These are phyloP conservation scores for Microtus obscurus DNA, from an alignment of 2,797 vertebrate genomes.

Conservation along the genomic window DNA sequence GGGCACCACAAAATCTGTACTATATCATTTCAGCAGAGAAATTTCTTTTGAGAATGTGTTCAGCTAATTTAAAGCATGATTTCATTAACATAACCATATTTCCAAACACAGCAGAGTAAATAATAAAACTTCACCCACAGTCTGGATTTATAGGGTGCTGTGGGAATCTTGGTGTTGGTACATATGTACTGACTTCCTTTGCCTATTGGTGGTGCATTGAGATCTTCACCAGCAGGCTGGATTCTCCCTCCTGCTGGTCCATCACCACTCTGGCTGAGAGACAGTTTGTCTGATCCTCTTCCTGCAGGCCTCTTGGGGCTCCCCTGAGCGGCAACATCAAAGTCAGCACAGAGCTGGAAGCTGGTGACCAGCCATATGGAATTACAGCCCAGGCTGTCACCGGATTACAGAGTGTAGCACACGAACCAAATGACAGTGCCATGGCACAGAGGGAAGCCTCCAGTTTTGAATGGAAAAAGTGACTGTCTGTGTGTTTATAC, in stretches of 20 bases:
- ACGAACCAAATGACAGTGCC: constrained; percentile 71
- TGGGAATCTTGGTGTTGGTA: neutral
- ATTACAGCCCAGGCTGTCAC: constrained; percentile 77
- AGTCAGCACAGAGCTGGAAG: constrained; percentile 70
- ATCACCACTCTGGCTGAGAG: neutral
- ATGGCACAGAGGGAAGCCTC: constrained; percentile 62
- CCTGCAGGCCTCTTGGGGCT: constrained; percentile 62
- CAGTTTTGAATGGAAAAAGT: constrained; percentile 76
- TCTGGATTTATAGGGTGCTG: constrained; percentile 38
- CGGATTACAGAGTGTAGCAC: constrained; percentile 76
- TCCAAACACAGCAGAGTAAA: constrained; percentile 67
- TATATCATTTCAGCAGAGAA: constrained; percentile 78
- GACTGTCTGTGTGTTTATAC: constrained; percentile 77
- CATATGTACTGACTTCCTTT: neutral
- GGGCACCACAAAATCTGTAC: constrained; percentile 77
- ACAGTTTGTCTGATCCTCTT: constrained; percentile 52
- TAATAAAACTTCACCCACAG: constrained; percentile 57
- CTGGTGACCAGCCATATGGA: constrained; percentile 80
- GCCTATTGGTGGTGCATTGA: neutral
- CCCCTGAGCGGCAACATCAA: constrained; percentile 70
- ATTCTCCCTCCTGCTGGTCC: neutral
- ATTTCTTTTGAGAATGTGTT: constrained; percentile 80
- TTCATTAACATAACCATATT: constrained; percentile 79
- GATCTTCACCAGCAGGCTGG: neutral
- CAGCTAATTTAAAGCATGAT: constrained; percentile 82